Evolutionary conservation across 2,888 invertebrate genomes (phyloP).

Genomic region (Xanthorhoe designata): DNA sequence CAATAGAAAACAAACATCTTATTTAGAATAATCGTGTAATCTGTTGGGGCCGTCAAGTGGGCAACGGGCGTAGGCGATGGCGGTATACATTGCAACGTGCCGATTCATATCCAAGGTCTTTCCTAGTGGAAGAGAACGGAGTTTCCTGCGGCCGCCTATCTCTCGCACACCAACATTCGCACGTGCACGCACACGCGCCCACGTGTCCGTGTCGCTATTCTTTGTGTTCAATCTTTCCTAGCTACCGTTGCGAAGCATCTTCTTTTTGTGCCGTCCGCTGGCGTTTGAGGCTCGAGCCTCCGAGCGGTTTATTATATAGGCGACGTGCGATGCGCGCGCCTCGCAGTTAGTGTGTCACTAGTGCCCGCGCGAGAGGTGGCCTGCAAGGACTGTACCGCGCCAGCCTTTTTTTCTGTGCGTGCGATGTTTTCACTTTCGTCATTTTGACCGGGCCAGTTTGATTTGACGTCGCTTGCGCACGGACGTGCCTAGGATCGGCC

Average conservation of each 20-base stretch:
- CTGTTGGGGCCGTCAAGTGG: slow-evolving; percentile 73
- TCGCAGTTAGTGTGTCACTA: slow-evolving; percentile 84
- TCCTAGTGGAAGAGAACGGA: slow-evolving; percentile 86
- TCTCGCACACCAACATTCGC: slow-evolving; percentile 78
- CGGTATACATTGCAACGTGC: slow-evolving; percentile 84
- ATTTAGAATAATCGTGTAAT: slow-evolving; percentile 64
- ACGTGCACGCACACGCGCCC: slow-evolving; percentile 80
- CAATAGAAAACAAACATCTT: slow-evolving; percentile 46
- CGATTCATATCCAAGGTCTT: slow-evolving; percentile 85
- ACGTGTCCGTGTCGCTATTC: slow-evolving; percentile 80
- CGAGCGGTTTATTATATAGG: slow-evolving; percentile 82
- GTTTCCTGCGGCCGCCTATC: slow-evolving; percentile 86
- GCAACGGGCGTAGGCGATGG: slow-evolving; percentile 83
- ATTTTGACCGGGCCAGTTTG: slow-evolving; percentile 85
- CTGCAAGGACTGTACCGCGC: slow-evolving; percentile 83
- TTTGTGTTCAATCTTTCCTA: slow-evolving; percentile 82
- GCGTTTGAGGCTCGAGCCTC: slow-evolving; percentile 78
- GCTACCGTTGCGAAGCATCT: slow-evolving; percentile 81
- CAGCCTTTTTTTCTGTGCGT: slow-evolving; percentile 84
- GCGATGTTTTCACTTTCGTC: slow-evolving; percentile 86
- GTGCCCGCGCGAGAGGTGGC: slow-evolving; percentile 82
- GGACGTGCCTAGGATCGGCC: slow-evolving; percentile 81
- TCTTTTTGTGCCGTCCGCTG: slow-evolving; percentile 80
- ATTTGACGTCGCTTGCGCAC: slow-evolving; percentile 84
- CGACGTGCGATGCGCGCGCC: slow-evolving; percentile 79